Evolutionary conservation across 1,140 invertebrate genomes (phyloP), one percentile per base, ranked within the genome.

Genomic region (Drosophila jambulina): DNA sequence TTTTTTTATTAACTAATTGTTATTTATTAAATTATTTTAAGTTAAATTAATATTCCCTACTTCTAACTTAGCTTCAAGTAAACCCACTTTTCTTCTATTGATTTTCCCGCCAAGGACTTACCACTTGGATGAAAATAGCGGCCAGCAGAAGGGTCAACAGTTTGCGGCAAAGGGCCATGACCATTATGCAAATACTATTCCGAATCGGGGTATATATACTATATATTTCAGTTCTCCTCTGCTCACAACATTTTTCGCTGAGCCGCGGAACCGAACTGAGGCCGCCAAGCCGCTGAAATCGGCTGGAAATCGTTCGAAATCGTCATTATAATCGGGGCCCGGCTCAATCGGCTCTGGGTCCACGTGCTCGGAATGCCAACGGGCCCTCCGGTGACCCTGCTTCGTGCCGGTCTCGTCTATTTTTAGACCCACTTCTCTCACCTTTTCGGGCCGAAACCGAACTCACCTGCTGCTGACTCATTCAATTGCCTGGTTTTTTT

Each of bases 231-330:
- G 15, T 29, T 25, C 17, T 40, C 40, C 34, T 34, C 36, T 27
- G 42, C 65, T 80, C 53, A 85, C 84, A 88, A 88, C 84, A 88
- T 88, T 88, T 78, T 81, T 34, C 81, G 81, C 63, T 81, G 84
- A 79, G 58, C 75, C 54, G 43, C 85, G 49, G 74, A 81, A 76
- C 48, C 51, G 46, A 68, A 88, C 84, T 88, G 65, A 69, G 38
- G 19, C 43, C 32, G 34, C 9, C 10, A 32, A 38, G 49, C 32
- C 36, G 23, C 21, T 27, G 19, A 54, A 67, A 77, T 69, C 74
- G 40, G 36, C 34, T 34, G 12, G 6, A 69, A 69, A 49, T 56
- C 53, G 53, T 3, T 38, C 21, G 34, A 38, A 45, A 38, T 54
- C 38, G 46, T 61, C 61, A 46, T 48, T 59, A 49, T 62, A 64